Percentiles rank a stretch among this genome's conserved stretches.
These are phyloP conservation scores for Petrosia ficiformis DNA, from an alignment of 37 sponge, comb jelly and placozoan genomes.

Conservation along the genomic window DNA sequence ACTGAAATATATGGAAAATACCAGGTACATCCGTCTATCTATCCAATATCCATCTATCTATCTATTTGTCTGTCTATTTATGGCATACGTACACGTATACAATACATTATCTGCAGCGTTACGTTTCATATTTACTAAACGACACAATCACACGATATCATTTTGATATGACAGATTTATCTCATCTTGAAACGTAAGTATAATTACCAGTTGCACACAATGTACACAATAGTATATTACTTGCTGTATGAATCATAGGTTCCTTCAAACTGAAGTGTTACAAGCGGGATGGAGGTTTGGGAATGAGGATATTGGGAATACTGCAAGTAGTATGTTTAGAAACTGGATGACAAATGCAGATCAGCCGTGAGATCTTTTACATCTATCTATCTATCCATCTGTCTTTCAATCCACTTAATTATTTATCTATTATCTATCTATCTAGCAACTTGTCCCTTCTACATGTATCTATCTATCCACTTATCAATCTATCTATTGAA, in stretches of 20 bases:
- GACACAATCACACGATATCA: neutral
- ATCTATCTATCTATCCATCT: neutral
- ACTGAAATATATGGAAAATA: constrained; percentile 56
- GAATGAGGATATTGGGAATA: neutral
- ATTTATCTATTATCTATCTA: too few species aligned
- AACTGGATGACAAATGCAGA: constrained; percentile 23
- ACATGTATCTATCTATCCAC: neutral
- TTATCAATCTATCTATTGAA: too few species aligned
- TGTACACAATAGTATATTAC: too few species aligned
- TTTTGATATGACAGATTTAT: constrained; percentile 1
- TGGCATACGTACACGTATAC: too few species aligned
- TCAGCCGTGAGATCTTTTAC: too few species aligned
- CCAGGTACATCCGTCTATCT: constrained; percentile 32
- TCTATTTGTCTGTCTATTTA: too few species aligned
- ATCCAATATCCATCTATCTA: too few species aligned
- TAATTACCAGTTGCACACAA: neutral
- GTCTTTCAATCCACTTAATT: too few species aligned
- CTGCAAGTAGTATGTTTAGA: constrained; percentile 23
- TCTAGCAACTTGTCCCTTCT: too few species aligned
- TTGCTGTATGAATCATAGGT: too few species aligned
- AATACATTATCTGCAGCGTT: constrained; percentile 36
- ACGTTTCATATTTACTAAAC: neutral
- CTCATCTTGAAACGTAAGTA: constrained; percentile 36
- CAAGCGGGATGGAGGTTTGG: constrained; percentile 43
- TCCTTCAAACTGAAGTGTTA: constrained; percentile 35